phyloP scores from a whole-genome alignment of 2,113 vertebrate genomes.

The Dolichallabes microphthalmus region DNA sequence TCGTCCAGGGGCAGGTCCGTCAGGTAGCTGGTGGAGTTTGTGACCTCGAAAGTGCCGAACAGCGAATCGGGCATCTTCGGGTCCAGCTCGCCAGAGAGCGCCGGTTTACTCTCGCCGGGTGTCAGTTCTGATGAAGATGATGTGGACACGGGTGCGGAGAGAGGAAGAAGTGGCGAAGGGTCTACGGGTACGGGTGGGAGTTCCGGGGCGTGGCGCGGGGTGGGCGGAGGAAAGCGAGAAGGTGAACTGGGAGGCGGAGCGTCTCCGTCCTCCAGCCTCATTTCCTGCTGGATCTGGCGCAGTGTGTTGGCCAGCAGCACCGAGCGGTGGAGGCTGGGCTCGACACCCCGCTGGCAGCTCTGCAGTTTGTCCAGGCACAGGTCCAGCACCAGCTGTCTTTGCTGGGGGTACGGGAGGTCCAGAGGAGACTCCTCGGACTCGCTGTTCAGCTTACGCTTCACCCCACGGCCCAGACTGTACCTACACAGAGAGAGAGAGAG shows the following conservation, averaged over 20 bases:
- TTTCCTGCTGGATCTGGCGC: conserved; percentile 78
- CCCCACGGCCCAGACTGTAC: conserved; percentile 78
- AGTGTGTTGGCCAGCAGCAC: conserved; percentile 82
- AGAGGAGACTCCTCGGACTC: conserved; percentile 72
- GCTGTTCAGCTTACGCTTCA: conserved; percentile 78
- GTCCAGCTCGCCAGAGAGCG: conserved; percentile 48
- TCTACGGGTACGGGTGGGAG: conserved; percentile 49
- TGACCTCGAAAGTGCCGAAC: conserved; percentile 79
- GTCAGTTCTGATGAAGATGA: conserved; percentile 60
- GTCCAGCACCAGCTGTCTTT: conserved; percentile 79
- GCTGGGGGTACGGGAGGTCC: conserved; percentile 73
- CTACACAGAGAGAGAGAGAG: conserved; percentile 51
- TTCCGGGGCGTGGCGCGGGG: conserved; percentile 50
- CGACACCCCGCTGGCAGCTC: conserved; percentile 72
- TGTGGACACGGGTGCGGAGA: conserved; percentile 49
- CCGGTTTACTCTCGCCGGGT: conserved; percentile 51
- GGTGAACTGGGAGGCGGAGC: conserved; percentile 47
- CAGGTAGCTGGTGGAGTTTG: conserved; percentile 79
- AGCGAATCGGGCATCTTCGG: conserved; percentile 68
- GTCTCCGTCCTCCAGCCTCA: conserved; percentile 70
- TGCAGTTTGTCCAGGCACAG: conserved; percentile 80
- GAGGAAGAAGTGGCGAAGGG: conserved; percentile 26
- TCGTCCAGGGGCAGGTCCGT: conserved; percentile 78
- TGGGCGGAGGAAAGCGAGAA: conserved; percentile 35
- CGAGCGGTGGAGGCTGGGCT: conserved; percentile 78